Conservation (phyloP, 2,797 vertebrate genomes). For the Cetoscarus ocellatus region DNA sequence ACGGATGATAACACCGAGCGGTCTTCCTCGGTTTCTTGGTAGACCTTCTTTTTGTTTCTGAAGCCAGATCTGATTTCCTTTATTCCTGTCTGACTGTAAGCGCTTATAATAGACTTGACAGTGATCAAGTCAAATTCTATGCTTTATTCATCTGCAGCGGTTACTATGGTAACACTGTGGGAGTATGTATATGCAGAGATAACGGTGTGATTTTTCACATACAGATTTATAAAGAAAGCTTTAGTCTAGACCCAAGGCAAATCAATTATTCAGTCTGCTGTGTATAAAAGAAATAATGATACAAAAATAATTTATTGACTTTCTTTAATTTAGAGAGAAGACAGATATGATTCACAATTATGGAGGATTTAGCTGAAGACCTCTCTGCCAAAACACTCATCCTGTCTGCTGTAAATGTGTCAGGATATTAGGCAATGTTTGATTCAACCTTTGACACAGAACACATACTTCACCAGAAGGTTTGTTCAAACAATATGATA, state of each 20-base stretch:
- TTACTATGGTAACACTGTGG: conserved; percentile 32
- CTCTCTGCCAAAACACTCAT: neutral
- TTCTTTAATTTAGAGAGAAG: neutral
- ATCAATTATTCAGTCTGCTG: neutral
- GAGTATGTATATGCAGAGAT: neutral
- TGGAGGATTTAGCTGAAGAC: neutral
- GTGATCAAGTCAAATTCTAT: conserved; percentile 24
- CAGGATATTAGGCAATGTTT: no score
- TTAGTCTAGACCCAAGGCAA: conserved; percentile 19
- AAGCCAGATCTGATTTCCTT: neutral
- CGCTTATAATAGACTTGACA: conserved; percentile 2
- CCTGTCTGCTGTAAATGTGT: no score
- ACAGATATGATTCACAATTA: neutral
- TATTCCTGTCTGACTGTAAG: neutral
- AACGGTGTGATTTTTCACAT: conserved; percentile 15
- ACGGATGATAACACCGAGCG: neutral
- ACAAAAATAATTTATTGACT: neutral
- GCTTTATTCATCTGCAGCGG: conserved; percentile 33
- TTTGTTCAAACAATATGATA: no score
- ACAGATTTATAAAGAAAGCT: conserved; percentile 14
- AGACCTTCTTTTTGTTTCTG: neutral
- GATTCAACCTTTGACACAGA: no score
- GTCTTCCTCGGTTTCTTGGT: neutral
- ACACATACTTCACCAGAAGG: no score
- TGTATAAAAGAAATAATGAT: neutral